A percentile compares a stretch with the other conserved stretches of the same genome.
Evolutionary conservation across 2,797 vertebrate genomes (phyloP).

Genomic region (Chiropotes sagulatus): DNA sequence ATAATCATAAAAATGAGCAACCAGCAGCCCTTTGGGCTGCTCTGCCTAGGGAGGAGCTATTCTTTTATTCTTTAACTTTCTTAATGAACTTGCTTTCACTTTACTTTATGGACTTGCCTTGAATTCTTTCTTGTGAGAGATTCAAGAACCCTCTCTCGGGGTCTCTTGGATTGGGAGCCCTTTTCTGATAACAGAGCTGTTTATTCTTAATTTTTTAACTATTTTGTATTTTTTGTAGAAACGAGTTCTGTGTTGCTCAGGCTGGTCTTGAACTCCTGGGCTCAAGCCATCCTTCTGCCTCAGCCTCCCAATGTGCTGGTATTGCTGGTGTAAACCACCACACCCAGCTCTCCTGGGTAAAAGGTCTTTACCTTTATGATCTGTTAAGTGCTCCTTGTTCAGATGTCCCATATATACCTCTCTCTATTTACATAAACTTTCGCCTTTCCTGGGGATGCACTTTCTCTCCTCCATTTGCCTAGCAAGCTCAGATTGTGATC

Average conservation of each 20-base stretch:
- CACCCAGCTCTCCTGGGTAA: not conserved
- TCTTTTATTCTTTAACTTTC: not conserved
- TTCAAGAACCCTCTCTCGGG: not conserved
- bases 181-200: not conserved
- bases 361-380: not conserved
- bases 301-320: not conserved
- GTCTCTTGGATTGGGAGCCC: not conserved
- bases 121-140: not conserved
- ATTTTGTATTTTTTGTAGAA: not conserved
- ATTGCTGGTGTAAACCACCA: not conserved
- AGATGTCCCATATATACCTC: rapidly evolving
- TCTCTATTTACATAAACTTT: not conserved
- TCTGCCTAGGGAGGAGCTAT: not conserved
- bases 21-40: not conserved
- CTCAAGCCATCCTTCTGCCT: not conserved
- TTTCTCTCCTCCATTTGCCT: not conserved
- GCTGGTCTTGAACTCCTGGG: not conserved
- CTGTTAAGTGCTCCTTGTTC: not conserved
- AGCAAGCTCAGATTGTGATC: not conserved
- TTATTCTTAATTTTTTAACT: too few species aligned
- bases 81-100: not conserved
- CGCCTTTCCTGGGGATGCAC: not conserved
- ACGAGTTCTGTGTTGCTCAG: not conserved
- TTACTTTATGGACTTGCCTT: not conserved
- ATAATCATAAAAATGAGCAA: not conserved